Evolutionary conservation across 2,888 invertebrate genomes (phyloP), one percentile per base, ranked within the genome.

Genomic region (Parthenolecanium corni): DNA sequence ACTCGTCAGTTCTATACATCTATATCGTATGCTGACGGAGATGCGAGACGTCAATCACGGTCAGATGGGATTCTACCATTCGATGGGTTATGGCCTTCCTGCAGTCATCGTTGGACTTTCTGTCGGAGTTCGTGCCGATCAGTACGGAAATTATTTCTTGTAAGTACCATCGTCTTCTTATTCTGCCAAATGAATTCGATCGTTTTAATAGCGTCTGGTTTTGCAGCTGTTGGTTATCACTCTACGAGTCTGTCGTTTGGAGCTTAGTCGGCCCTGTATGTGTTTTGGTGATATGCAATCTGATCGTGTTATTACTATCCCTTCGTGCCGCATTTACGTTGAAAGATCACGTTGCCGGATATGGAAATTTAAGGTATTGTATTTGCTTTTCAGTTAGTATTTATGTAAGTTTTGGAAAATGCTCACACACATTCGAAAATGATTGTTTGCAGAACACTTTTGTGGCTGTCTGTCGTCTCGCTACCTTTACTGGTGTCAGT

Each of bases 11-110:
- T 89, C 91, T 31, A 81, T 94, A 69, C 95, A 96, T 75, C 78
- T 95, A 64, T 90, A 95, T 71, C 81, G 96, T 51, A 89, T 95
- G 84, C 76, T 96, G 68, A 91, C 93, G 2, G 95, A 95, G 76
- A 86, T 95, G 80, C 80, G 95, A 3, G 94, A 95, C 74, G 92
- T 96, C 52, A 95, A 96, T 78, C 91, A 93, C 73, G 95, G 92
- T 3, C 87, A 89, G 38, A 89, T 95, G 85, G 80, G 83, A 65
- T 91, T 94, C 73, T 95, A 91, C 73, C 89, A 92, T 69, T 86
- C 89, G 16, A 81, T 90, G 71, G 95, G 93, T 16, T 96, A 94
- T 73, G 94, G 89, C 63, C 82, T 88, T 66, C 95, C 96, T 0
- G 93, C 94, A 1, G 83, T 95, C 14, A 82, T 89, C 52, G 89